These are phyloP conservation scores for Dromococcyx pavoninus DNA, from an alignment of 2,797 vertebrate genomes.

Conservation along the genomic window DNA sequence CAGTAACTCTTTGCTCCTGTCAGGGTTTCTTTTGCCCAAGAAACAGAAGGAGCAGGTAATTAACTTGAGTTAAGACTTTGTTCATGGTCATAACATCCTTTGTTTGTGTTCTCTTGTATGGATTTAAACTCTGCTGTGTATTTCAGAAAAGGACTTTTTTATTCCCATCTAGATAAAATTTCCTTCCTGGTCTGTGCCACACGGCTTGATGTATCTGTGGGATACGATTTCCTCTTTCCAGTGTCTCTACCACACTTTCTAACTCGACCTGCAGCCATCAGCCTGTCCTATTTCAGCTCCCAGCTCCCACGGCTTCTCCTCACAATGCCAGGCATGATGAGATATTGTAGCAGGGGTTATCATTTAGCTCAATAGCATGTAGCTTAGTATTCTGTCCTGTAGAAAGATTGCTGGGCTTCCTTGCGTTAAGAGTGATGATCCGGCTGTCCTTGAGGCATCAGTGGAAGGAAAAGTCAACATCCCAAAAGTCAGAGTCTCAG, in stretches of 20 bases:
- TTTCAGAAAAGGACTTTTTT: background rate
- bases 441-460: background rate
- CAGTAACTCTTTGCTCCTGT: background rate
- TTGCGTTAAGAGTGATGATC: background rate
- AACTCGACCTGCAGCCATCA: background rate
- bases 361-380: background rate
- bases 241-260: background rate
- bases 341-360: background rate
- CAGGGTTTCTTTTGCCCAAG: background rate
- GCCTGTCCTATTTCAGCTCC: background rate
- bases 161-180: background rate
- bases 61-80: background rate
- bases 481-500: background rate
- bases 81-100: background rate
- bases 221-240: background rate
- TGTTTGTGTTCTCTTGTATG: background rate
- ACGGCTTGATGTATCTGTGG: background rate
- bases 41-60: background rate
- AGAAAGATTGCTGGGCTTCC: background rate
- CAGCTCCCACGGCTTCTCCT: background rate
- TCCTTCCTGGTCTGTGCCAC: background rate
- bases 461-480: background rate
- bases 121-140: background rate
- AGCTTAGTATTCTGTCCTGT: background rate
- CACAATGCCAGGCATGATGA: background rate